Base-by-base conservation (phyloP, 1,140 invertebrate species). In the Drosophila orosa region DNA sequence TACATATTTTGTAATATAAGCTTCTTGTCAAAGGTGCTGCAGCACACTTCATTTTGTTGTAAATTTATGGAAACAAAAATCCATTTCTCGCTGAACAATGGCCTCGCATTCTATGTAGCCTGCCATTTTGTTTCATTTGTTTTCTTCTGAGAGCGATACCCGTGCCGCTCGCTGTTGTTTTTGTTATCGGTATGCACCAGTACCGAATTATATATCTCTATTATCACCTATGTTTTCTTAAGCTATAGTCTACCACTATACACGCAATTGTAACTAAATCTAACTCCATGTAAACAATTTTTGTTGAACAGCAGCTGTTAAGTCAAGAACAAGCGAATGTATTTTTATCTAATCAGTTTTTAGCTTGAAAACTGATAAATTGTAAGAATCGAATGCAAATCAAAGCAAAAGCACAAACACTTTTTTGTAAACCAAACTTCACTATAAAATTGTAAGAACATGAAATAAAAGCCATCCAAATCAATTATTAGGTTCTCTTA, bases 231-330 rank as follows among this genome's bases (percentile, higher is more conserved):
- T 74, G 56, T 68, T 79, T 80, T 54, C 63, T 42, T 75, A 75
- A 77, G 78, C 81, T 71, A 81, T 72, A 71, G 67, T 78, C 47
- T 39, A 57, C 37, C 54, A 47, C 40, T 57, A 40, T 76, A 50
- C 59, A 79, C 63, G 47, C 61, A 72, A 81, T 74, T 67, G 47
- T 74, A 69, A 80, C 76, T 82, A 62, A 75, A 66, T 55, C 45
- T 61, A 48, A 61, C 31, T 80, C 60, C 79, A 74, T 80, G 60
- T 80, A 71, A 78, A 60, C 52, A 69, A 59, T 75, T 81, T 74
- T 83, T 89, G 85, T 89, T 89, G 84, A 89, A 89, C 84, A 89
- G 80, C 84, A 89, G 84, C 69, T 78, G 69, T 71, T 71, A 90
- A 90, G 67, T 82, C 69, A 74, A 71, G 56, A 45, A 35, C 57